Evolutionary conservation across 1,140 invertebrate species (phyloP), one percentile per base, ranked within the genome.

Genomic region (Drosophila albomicans): DNA sequence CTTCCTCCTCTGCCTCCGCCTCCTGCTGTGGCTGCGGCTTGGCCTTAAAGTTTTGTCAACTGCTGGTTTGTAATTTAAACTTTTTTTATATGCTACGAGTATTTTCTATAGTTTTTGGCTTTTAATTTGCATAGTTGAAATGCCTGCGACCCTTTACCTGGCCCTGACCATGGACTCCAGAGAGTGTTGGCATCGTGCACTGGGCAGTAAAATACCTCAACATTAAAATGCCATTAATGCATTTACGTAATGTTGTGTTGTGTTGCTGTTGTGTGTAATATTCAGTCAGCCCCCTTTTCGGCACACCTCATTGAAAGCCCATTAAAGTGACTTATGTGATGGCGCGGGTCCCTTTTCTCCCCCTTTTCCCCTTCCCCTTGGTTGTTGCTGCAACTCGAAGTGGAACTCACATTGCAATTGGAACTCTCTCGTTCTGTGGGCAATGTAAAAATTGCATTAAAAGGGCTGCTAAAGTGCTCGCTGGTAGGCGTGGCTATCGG

Each of bases 191-290:
- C 5, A 35, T 13, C 7, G 52, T 41, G 1, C 13, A 35, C 30
- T 30, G 66, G 58, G 5, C 68, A 51, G 64, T 64, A 70, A 73
- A 80, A 84, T 87, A 88, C 84, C 84, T 87, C 85, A 87, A 87
- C 84, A 88, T 87, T 87, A 87, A 87, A 87, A 87, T 88, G 84
- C 84, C 84, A 87, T 87, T 87, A 87, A 87, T 87, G 84, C 84
- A 87, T 88, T 89, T 88, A 81, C 78, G 82, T 86, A 86, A 86
- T 86, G 82, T 85, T 85, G 75, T 38, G 35, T 10, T 38, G 2
- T 38, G 35, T 38, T 8, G 6, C 7, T 86, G 66, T 79, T 86
- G 66, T 79, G 62, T 69, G 67, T 79, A 75, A 77, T 79, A 77
- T 81, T 82, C 54, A 52, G 20, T 11, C 15, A n/a, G 6, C 32